A percentile compares a stretch with the other conserved stretches of the same genome.
These are phyloP conservation scores for Semicossyphus pulcher DNA, from an alignment of 2,113 vertebrate genomes.

Conservation along the genomic window DNA sequence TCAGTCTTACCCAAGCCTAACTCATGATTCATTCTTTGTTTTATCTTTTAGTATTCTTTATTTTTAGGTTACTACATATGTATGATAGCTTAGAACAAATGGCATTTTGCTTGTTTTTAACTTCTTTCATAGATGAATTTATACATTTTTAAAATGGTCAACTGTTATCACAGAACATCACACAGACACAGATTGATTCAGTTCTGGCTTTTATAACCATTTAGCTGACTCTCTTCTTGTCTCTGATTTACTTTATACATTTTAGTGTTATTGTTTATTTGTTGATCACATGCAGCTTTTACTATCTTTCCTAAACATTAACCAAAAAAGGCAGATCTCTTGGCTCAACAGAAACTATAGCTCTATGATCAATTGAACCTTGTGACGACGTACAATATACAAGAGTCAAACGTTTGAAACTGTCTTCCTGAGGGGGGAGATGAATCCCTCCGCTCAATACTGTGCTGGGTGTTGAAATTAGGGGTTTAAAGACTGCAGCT, in stretches of 20 bases:
- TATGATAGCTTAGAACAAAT: constrained; percentile 75
- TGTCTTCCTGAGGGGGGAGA: constrained; percentile 29
- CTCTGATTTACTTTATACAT: constrained; percentile 62
- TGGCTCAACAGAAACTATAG: constrained; percentile 48
- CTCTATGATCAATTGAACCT: constrained; percentile 58
- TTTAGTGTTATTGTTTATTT: constrained; percentile 62
- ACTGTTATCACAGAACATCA: constrained; percentile 57
- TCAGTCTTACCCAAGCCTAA: constrained; percentile 92
- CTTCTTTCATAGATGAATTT: constrained; percentile 55
- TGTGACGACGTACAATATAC: constrained; percentile 28
- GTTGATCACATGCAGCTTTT: constrained; percentile 71
- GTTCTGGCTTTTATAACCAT: constrained; percentile 35
- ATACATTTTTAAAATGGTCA: constrained; percentile 57
- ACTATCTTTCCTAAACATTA: constrained; percentile 61
- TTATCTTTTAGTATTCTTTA: constrained; percentile 77
- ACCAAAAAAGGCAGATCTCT: constrained; percentile 65
- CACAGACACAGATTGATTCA: constrained; percentile 36
- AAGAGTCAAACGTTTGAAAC: constrained; percentile 23
- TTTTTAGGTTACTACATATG: constrained; percentile 73
- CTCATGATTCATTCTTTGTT: constrained; percentile 76
- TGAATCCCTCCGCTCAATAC: constrained; percentile 6
- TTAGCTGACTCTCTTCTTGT: constrained; percentile 37
- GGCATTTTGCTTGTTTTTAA: constrained; percentile 63
- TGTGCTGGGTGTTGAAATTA: constrained; percentile 71
- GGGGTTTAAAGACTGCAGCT: constrained; percentile 77